Base-by-base conservation (phyloP, 2,888 invertebrate genomes). In the Lapara coniferarum region DNA sequence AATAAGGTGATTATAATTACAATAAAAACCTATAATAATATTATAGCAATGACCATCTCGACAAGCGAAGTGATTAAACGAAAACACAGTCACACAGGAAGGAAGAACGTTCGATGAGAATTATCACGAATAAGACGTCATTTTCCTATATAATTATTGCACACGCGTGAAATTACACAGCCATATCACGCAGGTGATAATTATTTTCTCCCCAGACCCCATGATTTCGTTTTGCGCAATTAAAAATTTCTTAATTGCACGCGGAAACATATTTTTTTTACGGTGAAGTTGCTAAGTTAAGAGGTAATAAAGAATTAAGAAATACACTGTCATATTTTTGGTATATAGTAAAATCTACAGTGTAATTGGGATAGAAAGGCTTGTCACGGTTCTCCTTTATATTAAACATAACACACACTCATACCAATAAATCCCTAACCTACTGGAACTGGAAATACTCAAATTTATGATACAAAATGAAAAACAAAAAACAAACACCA, bases 21-120 rank as follows among this genome's bases (percentile, higher is more conserved):
- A 2, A 37, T 37, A 37, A 37, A 37, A 2, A 37, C 5, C 37
- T 37, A 37, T 37, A 37, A 37, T 8, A 37, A 37, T 37, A 19
- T 10, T 55, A 10, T 19, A n/a, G 10, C 16, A 4, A 37, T 37
- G 7, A 37, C 37, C 37, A 37, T 37, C 37, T 37, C 37, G 37
- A 37, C 8, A 37, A 37, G 37, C 37, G 8, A 7, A 5, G 37
- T 30, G 12, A 13, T 56, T 56, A 13, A 25, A 56, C 8, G 4
- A 25, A 56, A 2, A 44, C 59, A 37, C 30, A n/a, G 44, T 59
- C n/a, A n/a, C 19, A 55, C 55, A 55, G 55, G 55, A 55, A 55
- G 19, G 55, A 19, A 55, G 55, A 55, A 3, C 16, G 3, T 55
- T 55, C 55, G 55, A 55, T 19, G 55, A 10, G 12, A 55, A 19